Base-by-base conservation (phyloP, 2,113 vertebrate genomes). In the Conger conger region DNA sequence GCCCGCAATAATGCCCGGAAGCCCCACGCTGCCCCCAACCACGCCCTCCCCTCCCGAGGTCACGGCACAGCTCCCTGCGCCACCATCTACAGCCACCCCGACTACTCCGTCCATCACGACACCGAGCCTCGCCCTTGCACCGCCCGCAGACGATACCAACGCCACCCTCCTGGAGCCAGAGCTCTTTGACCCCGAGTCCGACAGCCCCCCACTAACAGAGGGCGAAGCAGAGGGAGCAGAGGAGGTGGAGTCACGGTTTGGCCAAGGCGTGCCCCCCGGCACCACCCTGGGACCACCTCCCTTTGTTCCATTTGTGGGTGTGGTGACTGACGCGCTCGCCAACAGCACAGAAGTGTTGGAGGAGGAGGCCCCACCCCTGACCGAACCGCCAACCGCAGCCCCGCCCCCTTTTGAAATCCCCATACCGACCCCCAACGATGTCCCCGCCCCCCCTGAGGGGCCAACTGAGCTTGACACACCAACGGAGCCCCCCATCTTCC, bases 361-460 rank as follows among this genome's bases (percentile, higher is more conserved):
- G 57, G 85, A 86, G 57, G 85, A 86, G 0, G 60, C 88, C 89
- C 78, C 85, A 73, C 79, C 91, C 42, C 82, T 82, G 20, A 81
- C 86, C 5, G 92, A 90, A 20, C 77, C 84, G 4, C 38, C 78
- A 42, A 84, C 82, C 0, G 88, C 89, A 84, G 76, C 90, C 57
- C 27, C 79, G 76, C 87, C 91, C 63, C 88, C 91, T 23, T n/a
- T 4, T 45, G 38, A 83, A 30, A 15, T 17, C 33, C 40, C 73
- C 36, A 0, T 9, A 6, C 76, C 36, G 27, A 84, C 77, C n/a
- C 16, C 88, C 0, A 92, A 76, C 17, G 63, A 38, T 53, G 82
- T 30, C 15, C n/a, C 92, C 45, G 87, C 89, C 11, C 86, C 90
- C 76, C 88, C 92, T 37, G 82, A 83, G 84, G 90, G 93, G 90